Base-by-base conservation (phyloP, 2,113 vertebrate genomes). In the Rutilus rutilus region DNA sequence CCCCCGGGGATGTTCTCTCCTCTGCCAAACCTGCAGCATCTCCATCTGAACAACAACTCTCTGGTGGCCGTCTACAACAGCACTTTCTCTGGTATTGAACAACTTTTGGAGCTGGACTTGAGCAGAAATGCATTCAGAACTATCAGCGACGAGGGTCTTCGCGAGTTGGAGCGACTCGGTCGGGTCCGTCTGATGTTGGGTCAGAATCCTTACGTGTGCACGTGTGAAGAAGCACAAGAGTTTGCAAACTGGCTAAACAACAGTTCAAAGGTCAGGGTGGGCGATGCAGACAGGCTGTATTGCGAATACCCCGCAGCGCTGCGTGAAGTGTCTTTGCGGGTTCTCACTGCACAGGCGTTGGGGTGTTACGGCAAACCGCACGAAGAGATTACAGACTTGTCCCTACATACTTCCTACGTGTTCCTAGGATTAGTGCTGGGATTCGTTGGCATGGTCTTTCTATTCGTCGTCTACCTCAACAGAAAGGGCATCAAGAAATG, bases 381-480 rank as follows among this genome's bases (percentile, higher is more conserved):
- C n/a, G 62, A 88, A 6, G 94, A 92, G 79, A 85, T 87, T 21
- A 27, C 86, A 1, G 90, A 92, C 75, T 88, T 94, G 64, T 90
- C 91, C 23, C 88, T 96, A 47, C 94, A 94, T 86, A 96, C 95
- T 0, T 96, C 95, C 0, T 96, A 96, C 0, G 95, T 93, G 3
- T 93, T 95, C 60, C 89, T 96, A 0, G 94, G 94, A 9, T 73
- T 95, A 30, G 95, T 95, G 27, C 90, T 96, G 33, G 95, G 95
- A 11, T 86, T 96, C 12, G 95, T 96, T 45, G 95, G 95, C 5
- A 91, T 96, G 91, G 88, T 96, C 57, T 96, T 95, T 79, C 94
- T 96, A 62, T 93, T 96, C 23, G 95, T 96, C 65, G 93, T 96
- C 75, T 96, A 94, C 86, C 93, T 96, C 75, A 96, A 96, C 82